These are phyloP conservation scores for Diogma glabrata DNA, from an alignment of 2,888 invertebrate genomes.

Conservation along the genomic window DNA sequence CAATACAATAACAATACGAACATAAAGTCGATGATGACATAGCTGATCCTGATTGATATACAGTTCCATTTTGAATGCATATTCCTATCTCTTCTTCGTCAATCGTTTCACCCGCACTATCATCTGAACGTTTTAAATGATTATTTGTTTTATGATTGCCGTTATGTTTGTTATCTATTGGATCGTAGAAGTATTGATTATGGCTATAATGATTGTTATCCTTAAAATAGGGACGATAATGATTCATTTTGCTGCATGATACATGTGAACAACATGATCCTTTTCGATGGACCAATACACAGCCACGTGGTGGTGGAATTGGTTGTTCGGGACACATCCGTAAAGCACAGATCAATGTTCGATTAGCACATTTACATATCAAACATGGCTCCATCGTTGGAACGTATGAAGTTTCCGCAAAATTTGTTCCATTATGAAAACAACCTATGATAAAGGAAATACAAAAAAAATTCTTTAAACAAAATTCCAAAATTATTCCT, in stretches of 20 bases:
- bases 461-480: no score
- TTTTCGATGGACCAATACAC: conserved; percentile 55
- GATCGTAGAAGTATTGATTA: conserved; percentile 15
- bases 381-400: conserved; percentile 64
- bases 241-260: conserved; percentile 53
- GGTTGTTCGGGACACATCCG: conserved; percentile 64
- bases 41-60: conserved; percentile 47
- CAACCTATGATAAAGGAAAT: conserved; percentile 44
- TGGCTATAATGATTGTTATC: not conserved
- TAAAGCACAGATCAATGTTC: conserved; percentile 63
- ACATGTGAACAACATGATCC: conserved; percentile 67
- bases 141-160: conserved; percentile 26
- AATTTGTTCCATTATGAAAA: conserved; percentile 57
- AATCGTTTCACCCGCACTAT: conserved; percentile 27
- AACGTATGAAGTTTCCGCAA: conserved; percentile 52
- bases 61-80: conserved; percentile 34
- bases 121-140: conserved; percentile 31
- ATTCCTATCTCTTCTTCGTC: conserved; percentile 21
- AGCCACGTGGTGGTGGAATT: conserved; percentile 61
- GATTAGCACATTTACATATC: conserved; percentile 59
- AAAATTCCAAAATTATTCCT: no score
- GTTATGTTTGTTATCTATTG: conserved; percentile 18
- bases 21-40: conserved; percentile 69
- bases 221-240: conserved; percentile 13
- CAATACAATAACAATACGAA: conserved; percentile 76